phyloP scores from a whole-genome alignment of 2,797 vertebrate genomes.

The Acanthis flammea region DNA sequence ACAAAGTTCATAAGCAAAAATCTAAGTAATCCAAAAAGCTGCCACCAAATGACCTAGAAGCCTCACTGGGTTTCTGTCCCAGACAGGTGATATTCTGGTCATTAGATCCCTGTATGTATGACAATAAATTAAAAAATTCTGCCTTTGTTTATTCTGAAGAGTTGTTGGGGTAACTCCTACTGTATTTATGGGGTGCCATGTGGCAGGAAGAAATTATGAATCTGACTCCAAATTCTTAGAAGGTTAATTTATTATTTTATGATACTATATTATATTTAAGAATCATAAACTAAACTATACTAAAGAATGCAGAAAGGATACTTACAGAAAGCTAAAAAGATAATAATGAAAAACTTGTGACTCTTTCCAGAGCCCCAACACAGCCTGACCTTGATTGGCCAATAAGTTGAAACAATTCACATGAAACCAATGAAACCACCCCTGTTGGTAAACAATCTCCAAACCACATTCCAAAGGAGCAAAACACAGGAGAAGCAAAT shows the following conservation, averaged over 20 bases:
- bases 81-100: background rate
- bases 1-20: background rate
- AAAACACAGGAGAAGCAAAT: background rate
- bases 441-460: background rate
- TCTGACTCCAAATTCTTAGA: no score
- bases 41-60: background rate
- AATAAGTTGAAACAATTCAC: no score
- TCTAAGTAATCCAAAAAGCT: background rate
- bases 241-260: no score
- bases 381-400: no score
- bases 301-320: no score
- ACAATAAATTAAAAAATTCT: background rate
- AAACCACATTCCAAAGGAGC: background rate
- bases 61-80: background rate
- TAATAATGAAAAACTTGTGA: no score
- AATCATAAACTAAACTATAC: no score
- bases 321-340: no score
- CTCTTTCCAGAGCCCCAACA: no score
- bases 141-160: background rate
- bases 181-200: fast-evolving
- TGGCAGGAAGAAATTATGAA: background rate
- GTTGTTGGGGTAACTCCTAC: background rate
- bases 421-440: no score
- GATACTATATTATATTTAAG: no score
- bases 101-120: background rate